These are phyloP conservation scores for Sebastes jordani DNA, from an alignment of 2,797 vertebrate species.

Conservation along the genomic window DNA sequence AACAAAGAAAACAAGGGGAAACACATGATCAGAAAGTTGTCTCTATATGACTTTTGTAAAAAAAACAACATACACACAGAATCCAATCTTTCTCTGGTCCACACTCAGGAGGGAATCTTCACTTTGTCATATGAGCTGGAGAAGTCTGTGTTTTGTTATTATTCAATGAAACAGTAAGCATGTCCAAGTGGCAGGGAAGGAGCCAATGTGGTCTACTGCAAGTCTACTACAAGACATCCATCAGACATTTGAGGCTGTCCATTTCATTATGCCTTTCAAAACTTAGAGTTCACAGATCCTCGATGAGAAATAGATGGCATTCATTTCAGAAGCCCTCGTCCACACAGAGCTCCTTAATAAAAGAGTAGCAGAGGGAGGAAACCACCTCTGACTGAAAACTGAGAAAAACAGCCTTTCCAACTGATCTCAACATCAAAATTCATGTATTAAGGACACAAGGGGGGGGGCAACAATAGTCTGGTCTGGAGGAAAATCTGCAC, in stretches of 20 bases:
- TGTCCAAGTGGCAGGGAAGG: neutral
- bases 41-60: neutral
- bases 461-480: neutral
- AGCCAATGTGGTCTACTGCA: slow-evolving; percentile 14
- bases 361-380: slow-evolving; percentile 45
- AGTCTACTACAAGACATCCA: slow-evolving; percentile 14
- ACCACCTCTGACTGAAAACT: slow-evolving; percentile 33
- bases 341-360: slow-evolving; percentile 49
- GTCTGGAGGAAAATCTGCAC: slow-evolving; percentile 22
- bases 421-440: slow-evolving; percentile 35
- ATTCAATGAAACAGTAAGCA: slow-evolving; percentile 11
- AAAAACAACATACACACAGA: neutral
- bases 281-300: slow-evolving; percentile 38
- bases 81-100: neutral
- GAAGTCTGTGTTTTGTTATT: slow-evolving; percentile 17
- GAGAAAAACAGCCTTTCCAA: slow-evolving; percentile 30
- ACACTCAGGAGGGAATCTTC: neutral
- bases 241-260: slow-evolving; percentile 27
- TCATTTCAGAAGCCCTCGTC: slow-evolving; percentile 40
- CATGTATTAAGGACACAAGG: slow-evolving; percentile 12
- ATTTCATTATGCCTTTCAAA: slow-evolving; percentile 52
- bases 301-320: slow-evolving; percentile 25
- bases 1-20: slow-evolving; percentile 3
- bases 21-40: neutral
- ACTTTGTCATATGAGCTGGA: neutral